phyloP scores from a whole-genome alignment of 2,888 invertebrate species.

The Dolomedes plantarius region DNA sequence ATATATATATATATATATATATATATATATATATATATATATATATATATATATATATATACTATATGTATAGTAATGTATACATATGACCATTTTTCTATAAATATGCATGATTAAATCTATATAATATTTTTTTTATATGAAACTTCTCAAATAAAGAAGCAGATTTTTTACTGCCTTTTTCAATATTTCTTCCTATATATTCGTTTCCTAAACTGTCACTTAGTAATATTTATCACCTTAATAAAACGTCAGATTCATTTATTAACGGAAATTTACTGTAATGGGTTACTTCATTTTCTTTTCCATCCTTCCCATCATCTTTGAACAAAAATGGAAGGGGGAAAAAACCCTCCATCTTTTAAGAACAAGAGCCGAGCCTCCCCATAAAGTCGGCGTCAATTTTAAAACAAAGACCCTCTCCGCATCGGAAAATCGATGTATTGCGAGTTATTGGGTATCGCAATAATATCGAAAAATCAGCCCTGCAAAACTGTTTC shows the following conservation, averaged over 20 bases:
- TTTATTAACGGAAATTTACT: not conserved
- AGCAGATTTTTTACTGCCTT: no score
- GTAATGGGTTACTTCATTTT: not conserved
- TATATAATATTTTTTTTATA: no score
- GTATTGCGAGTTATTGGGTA: not conserved
- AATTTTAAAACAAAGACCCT: not conserved
- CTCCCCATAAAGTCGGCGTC: not conserved
- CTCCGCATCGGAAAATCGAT: not conserved
- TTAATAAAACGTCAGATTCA: not conserved
- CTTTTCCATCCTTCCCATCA: no score
- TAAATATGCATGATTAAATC: no score
- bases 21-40: no score
- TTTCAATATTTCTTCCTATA: no score
- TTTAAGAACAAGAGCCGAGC: not conserved
- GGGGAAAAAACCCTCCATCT: not conserved
- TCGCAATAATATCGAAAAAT: not conserved
- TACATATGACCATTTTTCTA: no score
- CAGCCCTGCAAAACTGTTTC: not conserved
- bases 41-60: no score
- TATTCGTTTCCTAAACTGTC: no score
- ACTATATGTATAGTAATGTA: no score
- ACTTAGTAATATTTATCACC: not conserved
- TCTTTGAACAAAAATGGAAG: not conserved
- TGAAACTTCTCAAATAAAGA: no score
- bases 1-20: no score